phyloP scores from a whole-genome alignment of 2,797 vertebrate genomes.

The Propithecus perrieri region DNA sequence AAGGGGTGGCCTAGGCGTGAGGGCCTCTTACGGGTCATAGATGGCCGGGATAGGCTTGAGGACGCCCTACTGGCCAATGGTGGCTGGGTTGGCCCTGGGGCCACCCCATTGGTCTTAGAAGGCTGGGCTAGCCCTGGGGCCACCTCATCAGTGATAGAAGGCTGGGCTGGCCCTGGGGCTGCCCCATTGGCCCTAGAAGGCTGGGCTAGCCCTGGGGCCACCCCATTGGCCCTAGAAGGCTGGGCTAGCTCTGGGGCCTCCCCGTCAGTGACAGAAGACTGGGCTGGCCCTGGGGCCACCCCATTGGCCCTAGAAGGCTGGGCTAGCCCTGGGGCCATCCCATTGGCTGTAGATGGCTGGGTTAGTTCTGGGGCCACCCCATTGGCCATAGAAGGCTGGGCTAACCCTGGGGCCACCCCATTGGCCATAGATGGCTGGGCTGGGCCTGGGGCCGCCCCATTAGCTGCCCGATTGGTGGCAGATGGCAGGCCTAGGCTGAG shows the following conservation, averaged over 20 bases:
- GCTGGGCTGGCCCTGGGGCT: not conserved
- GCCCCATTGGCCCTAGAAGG: not conserved
- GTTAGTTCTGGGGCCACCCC: no score
- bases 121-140: not conserved
- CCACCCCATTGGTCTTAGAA: rapidly evolving
- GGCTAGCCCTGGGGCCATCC: no score
- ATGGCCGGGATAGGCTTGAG: not conserved
- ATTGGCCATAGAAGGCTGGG: not conserved
- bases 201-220: not conserved
- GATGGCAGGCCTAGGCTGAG: no score
- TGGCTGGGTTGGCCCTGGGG: not conserved
- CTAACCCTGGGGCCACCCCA: not conserved
- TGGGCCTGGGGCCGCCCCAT: no score
- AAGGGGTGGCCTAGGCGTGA: not conserved
- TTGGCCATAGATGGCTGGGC: not conserved
- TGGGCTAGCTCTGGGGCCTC: not conserved
- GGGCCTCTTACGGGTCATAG: not conserved
- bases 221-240: not conserved
- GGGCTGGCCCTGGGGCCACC: not conserved
- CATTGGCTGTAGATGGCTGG: not conserved
- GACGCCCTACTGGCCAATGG: not conserved
- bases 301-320: not conserved
- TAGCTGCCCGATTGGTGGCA: no score
- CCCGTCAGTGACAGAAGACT: no score
- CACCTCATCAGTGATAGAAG: no score